Conservation (phyloP, 2,113 vertebrate species). For the Syrmaticus mikado region DNA sequence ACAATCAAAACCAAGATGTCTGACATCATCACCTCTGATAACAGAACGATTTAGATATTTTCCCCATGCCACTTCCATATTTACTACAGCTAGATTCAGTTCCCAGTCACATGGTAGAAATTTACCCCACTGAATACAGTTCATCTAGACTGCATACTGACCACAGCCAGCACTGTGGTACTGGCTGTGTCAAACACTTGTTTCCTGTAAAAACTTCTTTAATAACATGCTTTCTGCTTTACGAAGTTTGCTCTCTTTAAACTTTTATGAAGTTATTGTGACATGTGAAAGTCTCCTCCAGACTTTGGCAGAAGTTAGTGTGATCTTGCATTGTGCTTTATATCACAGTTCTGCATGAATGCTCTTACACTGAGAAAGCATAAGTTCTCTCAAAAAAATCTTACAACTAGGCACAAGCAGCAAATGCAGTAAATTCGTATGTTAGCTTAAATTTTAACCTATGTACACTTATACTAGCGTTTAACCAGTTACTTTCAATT, state of each 20-base stretch:
- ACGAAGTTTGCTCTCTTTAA: neutral
- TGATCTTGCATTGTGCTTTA: neutral
- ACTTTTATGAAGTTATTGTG: neutral
- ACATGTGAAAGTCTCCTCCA: neutral
- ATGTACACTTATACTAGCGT: neutral
- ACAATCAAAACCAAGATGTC: neutral
- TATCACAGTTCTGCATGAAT: neutral
- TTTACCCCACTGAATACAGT: neutral
- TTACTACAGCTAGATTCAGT: neutral
- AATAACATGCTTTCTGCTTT: neutral
- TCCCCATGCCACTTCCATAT: neutral
- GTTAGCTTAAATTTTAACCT: neutral
- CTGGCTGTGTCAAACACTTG: neutral
- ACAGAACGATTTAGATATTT: neutral
- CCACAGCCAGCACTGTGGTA: neutral
- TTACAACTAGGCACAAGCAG: neutral
- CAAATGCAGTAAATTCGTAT: neutral
- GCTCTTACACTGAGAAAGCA: neutral
- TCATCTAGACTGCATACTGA: neutral
- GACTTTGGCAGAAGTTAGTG: neutral
- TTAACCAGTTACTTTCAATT: neutral
- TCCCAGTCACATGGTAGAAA: neutral
- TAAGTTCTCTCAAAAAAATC: neutral
- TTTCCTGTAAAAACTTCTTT: neutral
- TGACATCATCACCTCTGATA: neutral